A percentile compares a stretch with the other conserved stretches of the same genome.
These are phyloP conservation scores for Chrysolina oricalcia DNA, from an alignment of 2,888 invertebrate genomes.

Conservation along the genomic window DNA sequence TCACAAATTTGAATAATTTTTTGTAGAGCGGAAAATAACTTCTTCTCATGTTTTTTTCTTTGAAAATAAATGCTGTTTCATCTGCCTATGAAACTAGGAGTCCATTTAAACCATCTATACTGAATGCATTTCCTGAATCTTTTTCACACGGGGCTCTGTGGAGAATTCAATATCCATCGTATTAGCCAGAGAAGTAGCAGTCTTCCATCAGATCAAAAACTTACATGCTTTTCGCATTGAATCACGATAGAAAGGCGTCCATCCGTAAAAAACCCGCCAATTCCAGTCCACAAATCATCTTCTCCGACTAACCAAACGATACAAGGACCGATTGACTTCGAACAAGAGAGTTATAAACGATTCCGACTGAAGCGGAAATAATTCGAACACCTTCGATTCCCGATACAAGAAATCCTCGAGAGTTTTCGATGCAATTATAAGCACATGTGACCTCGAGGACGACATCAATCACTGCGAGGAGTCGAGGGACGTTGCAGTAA, in stretches of 20 bases:
- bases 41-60: too few relatives aligned
- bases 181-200: too few relatives aligned
- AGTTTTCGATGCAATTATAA: conserved; percentile 70
- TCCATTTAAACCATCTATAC: too few relatives aligned
- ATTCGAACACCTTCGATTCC: conserved; percentile 45
- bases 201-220: too few relatives aligned
- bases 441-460: conserved; percentile 71
- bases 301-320: background rate
- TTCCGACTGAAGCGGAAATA: conserved; percentile 19
- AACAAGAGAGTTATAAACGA: conserved; percentile 20
- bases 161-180: too few relatives aligned
- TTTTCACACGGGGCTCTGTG: too few relatives aligned
- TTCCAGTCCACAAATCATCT: background rate
- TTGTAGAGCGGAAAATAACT: too few relatives aligned
- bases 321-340: conserved; percentile 6
- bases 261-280: conserved; percentile 22
- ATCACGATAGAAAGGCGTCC: background rate
- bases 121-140: too few relatives aligned
- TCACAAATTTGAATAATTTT: too few relatives aligned
- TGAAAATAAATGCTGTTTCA: too few relatives aligned
- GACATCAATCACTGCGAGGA: conserved; percentile 67
- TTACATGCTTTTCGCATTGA: background rate
- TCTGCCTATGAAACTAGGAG: too few relatives aligned
- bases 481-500: conserved; percentile 20
- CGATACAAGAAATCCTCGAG: conserved; percentile 58